phyloP scores from a whole-genome alignment of 2,113 vertebrate genomes.

The Myiozetetes cayanensis region DNA sequence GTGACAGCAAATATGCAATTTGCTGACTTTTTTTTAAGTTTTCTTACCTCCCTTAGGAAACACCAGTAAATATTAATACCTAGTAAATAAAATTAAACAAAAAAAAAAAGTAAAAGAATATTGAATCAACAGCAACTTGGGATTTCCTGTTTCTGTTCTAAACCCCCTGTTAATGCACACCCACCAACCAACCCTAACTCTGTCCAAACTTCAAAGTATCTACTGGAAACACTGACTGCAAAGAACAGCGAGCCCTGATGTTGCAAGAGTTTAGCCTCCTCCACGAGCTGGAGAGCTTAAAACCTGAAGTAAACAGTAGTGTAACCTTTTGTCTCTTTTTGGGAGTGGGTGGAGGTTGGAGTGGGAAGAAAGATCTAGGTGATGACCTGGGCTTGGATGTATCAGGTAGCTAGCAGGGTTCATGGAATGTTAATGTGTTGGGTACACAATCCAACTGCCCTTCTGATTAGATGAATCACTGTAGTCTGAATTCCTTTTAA shows the following conservation, averaged over 20 bases:
- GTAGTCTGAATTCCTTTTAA: not conserved
- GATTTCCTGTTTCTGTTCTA: not conserved
- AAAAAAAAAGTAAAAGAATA: not conserved
- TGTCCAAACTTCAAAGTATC: not conserved
- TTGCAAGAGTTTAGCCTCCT: not conserved
- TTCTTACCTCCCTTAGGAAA: not conserved
- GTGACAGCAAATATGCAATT: not conserved
- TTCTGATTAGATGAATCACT: not conserved
- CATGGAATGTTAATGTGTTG: rapidly evolving
- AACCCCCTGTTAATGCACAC: not conserved
- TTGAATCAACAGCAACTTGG: rapidly evolving
- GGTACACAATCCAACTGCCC: not conserved
- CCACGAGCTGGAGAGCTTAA: not conserved
- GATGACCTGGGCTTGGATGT: not conserved
- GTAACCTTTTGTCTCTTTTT: not conserved
- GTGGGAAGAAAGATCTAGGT: not conserved
- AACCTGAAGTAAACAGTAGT: not conserved
- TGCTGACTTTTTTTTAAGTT: not conserved
- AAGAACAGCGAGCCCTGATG: not conserved
- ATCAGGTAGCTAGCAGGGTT: not conserved
- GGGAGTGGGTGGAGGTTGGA: not conserved
- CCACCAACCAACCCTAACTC: not conserved
- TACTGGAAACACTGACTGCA: not conserved
- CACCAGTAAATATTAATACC: not conserved
- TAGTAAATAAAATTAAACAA: not conserved